These are phyloP conservation scores for Drosophila busckii DNA, from an alignment of 1,140 invertebrate species.

Conservation along the genomic window DNA sequence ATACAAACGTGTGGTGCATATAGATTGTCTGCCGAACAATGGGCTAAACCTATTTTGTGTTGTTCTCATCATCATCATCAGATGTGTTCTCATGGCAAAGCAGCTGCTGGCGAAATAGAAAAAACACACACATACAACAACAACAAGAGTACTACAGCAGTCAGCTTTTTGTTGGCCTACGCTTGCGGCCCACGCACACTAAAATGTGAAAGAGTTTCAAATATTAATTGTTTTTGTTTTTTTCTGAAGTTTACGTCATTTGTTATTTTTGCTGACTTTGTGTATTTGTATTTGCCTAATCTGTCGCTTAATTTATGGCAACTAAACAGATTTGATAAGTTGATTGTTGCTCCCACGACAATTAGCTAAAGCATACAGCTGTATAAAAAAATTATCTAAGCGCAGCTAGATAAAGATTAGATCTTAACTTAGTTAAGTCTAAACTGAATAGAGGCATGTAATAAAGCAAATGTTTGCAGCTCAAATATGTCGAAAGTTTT, in stretches of 20 bases:
- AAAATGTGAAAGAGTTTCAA: constrained; percentile 12
- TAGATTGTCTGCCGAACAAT: background rate
- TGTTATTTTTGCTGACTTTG: constrained; percentile 29
- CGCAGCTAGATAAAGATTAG: too few relatives aligned
- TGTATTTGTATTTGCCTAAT: constrained; percentile 35
- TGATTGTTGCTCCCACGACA: constrained; percentile 8
- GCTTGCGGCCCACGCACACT: constrained; percentile 13
- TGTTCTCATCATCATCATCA: too few relatives aligned
- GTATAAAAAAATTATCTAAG: too few relatives aligned
- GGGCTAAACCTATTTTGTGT: background rate
- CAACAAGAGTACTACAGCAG: background rate
- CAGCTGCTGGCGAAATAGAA: too few relatives aligned
- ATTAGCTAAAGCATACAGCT: too few relatives aligned
- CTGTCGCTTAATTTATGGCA: constrained; percentile 37
- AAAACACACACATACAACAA: constrained; percentile 3
- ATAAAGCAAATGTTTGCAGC: too few relatives aligned
- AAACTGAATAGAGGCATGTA: too few relatives aligned
- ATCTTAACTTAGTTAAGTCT: too few relatives aligned
- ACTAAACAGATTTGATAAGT: constrained; percentile 23
- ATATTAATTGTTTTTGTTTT: constrained; percentile 23
- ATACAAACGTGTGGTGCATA: too few relatives aligned
- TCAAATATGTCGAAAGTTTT: too few relatives aligned
- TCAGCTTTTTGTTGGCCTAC: background rate
- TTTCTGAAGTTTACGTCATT: constrained; percentile 63
- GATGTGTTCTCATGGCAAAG: background rate